Evolutionary conservation across 2,113 vertebrate genomes (phyloP), one percentile per base, ranked within the genome.

Genomic region (Catagonus wagneri): DNA sequence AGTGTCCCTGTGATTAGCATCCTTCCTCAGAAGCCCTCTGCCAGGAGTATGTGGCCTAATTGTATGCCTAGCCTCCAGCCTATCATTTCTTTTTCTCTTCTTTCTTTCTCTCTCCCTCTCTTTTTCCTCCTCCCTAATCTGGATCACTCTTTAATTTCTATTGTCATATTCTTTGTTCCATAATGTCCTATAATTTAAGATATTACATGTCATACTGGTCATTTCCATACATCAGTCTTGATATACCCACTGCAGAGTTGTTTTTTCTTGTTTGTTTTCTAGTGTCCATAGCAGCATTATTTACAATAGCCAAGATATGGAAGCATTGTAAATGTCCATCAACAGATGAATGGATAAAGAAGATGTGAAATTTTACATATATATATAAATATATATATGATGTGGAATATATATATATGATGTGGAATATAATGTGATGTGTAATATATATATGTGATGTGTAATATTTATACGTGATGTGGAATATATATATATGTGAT

Each of bases 71-170:
- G 6, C 20, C 17, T 65, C 27, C 17, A 68, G 23, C 6, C 20
- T 79, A 36, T 15, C 19, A 4, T 39, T 89, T 9, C 50, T 50
- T 65, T 44, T 89, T 9, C 50, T 50, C 58, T 44, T 65, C 23
- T 78, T 17, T 7, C 19, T 71, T 19, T 50, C 11, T 15, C 29
- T 25, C 2, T 63, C 8, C n/a, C 27, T 34, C 25, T 4, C 39
- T 14, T 0, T 19, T 1, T 27, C 3, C 8, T 9, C 1, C 1
- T 22, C 22, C 27, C 34, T 58, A 2, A 78, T 66, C 29, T 84
- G 17, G 1, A 52, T 90, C 25, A 36, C 44, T 71, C 23, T 65
- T 60, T 89, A 68, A 68, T 91, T 68, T 89, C 92, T 83, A 6
- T 76, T 84, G 25, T 88, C 32, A 72, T 6, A 16, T 56, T 61